Evolutionary conservation across 1,140 invertebrate genomes (phyloP), one percentile per base, ranked within the genome.

Genomic region (Lasioglossum baleicum): DNA sequence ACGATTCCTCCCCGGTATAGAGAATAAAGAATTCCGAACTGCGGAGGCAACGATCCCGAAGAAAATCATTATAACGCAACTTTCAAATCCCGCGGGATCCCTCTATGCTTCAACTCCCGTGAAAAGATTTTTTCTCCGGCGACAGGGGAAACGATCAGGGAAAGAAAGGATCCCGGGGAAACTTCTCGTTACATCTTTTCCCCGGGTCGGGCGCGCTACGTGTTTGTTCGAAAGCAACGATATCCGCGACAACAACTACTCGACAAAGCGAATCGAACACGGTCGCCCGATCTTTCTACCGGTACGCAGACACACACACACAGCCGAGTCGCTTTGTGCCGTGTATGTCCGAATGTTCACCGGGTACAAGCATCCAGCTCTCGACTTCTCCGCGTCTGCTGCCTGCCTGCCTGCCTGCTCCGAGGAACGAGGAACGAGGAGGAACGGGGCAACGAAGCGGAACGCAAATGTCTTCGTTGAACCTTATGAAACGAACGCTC

Each of bases 381-480:
- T 51, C 60, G 48, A 74, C 60, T 70, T 83, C 75, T 75, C 84
- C 64, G 66, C 75, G 56, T 71, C 65, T 60, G 1, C 26, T 26
- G 26, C 26, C 26, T 26, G 26, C 26, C 26, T 26, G 26, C 26
- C 26, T 26, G 26, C 26, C 26, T 26, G 26, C 26, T 26, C 26
- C 26, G 26, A 26, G 26, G 26, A 26, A 26, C 26, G 0, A 0
- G 26, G 69, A 70, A 77, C 63, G 20, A 31, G 61, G 68, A 53
- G 53, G n/a, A 81, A 77, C 76, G 78, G 80, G 61, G 73, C 87
- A 87, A 83, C 69, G 81, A 86, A 75, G 74, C 75, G 82, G 68
- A 81, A 84, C 60, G 63, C 75, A 86, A 88, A 88, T 86, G 82
- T 86, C 82, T 80, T 87, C 71, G 79, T 75, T 48, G 72, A 75